A percentile compares a stretch with the other conserved stretches of the same genome.
These are phyloP conservation scores for Chionis minor DNA, from an alignment of 2,113 vertebrate species.

Conservation along the genomic window DNA sequence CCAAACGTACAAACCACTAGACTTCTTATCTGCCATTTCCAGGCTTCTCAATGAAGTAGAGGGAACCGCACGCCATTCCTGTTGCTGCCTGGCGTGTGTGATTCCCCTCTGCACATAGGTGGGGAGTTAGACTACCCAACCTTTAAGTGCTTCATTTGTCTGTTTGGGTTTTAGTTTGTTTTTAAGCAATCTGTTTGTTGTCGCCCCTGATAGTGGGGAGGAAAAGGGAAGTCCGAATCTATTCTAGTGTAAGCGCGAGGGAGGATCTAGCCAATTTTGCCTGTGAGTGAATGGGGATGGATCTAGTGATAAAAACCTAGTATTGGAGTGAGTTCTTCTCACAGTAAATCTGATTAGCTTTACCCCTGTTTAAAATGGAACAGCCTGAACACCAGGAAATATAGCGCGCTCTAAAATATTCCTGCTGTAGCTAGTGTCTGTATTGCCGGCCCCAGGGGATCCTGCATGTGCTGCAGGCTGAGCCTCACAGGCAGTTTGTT, in stretches of 20 bases:
- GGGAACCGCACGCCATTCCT: not conserved
- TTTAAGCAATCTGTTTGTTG: not conserved
- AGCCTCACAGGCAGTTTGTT: not conserved
- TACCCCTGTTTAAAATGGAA: conserved; percentile 10
- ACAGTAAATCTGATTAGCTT: not conserved
- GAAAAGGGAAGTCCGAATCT: not conserved
- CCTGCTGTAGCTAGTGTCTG: conserved; percentile 1
- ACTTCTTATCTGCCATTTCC: not conserved
- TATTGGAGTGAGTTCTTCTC: not conserved
- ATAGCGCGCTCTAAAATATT: not conserved
- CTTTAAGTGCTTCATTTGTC: not conserved
- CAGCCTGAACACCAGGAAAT: conserved; percentile 11
- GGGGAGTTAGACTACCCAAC: not conserved
- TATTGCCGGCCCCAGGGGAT: not conserved
- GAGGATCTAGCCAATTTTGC: not conserved
- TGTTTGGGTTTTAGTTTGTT: not conserved
- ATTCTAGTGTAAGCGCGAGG: fast-evolving
- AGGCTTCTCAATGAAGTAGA: not conserved
- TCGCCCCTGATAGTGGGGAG: not conserved
- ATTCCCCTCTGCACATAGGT: not conserved
- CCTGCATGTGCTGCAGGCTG: conserved; percentile 14
- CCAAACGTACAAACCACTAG: not conserved
- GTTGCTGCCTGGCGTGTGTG: not conserved
- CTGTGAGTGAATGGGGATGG: not conserved
- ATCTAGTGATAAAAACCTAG: not conserved